phyloP scores from a whole-genome alignment of 2,113 vertebrate genomes.

The Limanda limanda region DNA sequence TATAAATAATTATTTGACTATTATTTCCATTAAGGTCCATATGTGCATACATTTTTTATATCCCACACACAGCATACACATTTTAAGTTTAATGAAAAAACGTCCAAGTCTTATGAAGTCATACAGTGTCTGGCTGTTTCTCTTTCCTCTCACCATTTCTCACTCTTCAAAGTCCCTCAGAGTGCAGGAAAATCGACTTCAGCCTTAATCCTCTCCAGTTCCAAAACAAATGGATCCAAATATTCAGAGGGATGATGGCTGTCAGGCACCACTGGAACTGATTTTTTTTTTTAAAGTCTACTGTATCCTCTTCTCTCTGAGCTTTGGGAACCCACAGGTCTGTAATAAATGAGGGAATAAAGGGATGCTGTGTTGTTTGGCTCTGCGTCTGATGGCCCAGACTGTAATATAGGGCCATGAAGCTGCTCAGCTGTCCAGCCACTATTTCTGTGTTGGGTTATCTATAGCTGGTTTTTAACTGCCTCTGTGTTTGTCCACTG shows the following conservation, averaged over 20 bases:
- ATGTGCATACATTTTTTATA: too few relatives aligned
- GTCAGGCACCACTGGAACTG: not conserved
- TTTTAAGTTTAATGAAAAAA: too few relatives aligned
- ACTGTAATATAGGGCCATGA: constrained; percentile 2
- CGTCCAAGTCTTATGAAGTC: too few relatives aligned
- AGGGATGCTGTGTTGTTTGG: constrained; percentile 18
- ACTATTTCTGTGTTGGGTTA: constrained; percentile 47
- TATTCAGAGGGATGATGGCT: not conserved
- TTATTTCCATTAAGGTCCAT: too few relatives aligned
- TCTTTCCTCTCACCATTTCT: constrained; percentile 37
- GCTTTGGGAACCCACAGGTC: constrained; percentile 32
- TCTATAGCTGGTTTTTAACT: constrained; percentile 11
- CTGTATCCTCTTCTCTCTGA: constrained; percentile 8
- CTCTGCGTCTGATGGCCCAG: constrained; percentile 8
- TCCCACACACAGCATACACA: too few relatives aligned
- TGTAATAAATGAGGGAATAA: constrained; percentile 41
- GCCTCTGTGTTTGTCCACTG: constrained; percentile 21
- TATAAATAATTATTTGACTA: too few relatives aligned
- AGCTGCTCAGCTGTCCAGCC: constrained; percentile 28
- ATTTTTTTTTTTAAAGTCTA: constrained; percentile 5
- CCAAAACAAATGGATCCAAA: constrained; percentile 21
- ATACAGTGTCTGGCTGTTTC: constrained; percentile 1
- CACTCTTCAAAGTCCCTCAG: not conserved
- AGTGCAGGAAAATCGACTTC: not conserved
- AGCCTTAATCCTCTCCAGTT: not conserved